Evolutionary conservation across 2,113 vertebrate genomes (phyloP).

Genomic region (Cyphomyrus plagiostoma): DNA sequence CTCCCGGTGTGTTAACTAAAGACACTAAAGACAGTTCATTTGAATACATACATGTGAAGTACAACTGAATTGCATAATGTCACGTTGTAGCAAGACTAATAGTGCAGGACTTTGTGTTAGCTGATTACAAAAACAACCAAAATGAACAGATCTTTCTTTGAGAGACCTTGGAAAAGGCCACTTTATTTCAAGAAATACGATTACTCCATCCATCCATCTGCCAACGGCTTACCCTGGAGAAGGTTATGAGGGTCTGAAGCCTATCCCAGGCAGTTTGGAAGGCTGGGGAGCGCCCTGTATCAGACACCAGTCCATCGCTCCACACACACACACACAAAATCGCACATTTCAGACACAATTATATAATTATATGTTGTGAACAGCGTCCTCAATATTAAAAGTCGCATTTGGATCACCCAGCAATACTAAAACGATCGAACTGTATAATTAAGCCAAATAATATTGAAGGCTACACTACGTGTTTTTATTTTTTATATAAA

Average conservation of each 20-base stretch:
- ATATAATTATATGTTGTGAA: neutral
- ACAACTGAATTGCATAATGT: neutral
- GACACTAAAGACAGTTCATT: neutral
- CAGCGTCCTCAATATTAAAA: neutral
- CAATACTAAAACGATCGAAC: neutral
- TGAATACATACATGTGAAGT: neutral
- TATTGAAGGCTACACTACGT: neutral
- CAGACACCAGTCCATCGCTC: neutral
- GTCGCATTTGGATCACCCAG: neutral
- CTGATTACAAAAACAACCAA: neutral
- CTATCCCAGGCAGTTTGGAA: neutral
- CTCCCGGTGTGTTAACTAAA: neutral
- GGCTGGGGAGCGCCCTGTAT: neutral
- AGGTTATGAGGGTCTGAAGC: neutral
- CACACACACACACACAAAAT: neutral
- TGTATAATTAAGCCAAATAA: neutral
- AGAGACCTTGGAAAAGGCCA: too few species aligned
- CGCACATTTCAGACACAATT: neutral
- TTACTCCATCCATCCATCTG: neutral
- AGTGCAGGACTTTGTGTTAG: neutral
- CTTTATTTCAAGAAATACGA: neutral
- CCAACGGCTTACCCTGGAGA: neutral
- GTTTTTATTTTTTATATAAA: neutral
- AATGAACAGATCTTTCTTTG: conserved; percentile 2
- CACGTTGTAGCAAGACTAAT: neutral